Base-by-base conservation (phyloP, 2,797 vertebrate species). In the Spatula versicolor region DNA sequence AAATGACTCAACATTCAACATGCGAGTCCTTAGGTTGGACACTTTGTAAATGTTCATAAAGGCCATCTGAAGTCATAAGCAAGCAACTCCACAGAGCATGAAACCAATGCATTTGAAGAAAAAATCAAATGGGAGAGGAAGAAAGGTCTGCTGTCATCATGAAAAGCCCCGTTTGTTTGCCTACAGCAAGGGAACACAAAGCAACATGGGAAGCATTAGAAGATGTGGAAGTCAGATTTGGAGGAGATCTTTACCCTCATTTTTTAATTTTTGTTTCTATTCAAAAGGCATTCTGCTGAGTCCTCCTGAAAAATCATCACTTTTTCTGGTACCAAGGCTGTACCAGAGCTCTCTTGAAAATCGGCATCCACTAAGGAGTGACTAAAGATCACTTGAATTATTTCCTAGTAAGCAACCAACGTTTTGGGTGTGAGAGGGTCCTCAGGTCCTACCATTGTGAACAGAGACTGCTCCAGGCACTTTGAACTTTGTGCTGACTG, bases 161-260 rank as follows among this genome's bases (percentile, higher is more conserved):
- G n/a, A 94, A 90, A 46, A 86, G 31, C 13, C 3, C 10, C 3
- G 54, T 68, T 94, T 84, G 19, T 62, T 84, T 83, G 59, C 30
- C 55, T 93, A 46, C 71, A 76, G 45, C 2, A 23, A 83, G 35
- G 23, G 43, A 91, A 83, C 67, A 43, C 13, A 41, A 87, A 90
- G 37, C 86, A 33, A 39, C 48, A 86, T 28, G 43, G 69, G 78
- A 93, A 94, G 92, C 83, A 95, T 93, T 94, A 96, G 91, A 92
- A 86, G 33, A 83, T 21, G 72, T 4, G 77, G 45, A 93, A 35
- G 55, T 77, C 50, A 52, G 54, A 73, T 87, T 85, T 59, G 78
- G 46, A 64, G 18, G 43, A 87, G 48, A 80, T 26, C 43, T 92
- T 79, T 74, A 52, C 26, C 81, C 80, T 35, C 28, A 43, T 55